phyloP scores from a whole-genome alignment of 2,888 invertebrate species.

The Aleiodes alternator region DNA sequence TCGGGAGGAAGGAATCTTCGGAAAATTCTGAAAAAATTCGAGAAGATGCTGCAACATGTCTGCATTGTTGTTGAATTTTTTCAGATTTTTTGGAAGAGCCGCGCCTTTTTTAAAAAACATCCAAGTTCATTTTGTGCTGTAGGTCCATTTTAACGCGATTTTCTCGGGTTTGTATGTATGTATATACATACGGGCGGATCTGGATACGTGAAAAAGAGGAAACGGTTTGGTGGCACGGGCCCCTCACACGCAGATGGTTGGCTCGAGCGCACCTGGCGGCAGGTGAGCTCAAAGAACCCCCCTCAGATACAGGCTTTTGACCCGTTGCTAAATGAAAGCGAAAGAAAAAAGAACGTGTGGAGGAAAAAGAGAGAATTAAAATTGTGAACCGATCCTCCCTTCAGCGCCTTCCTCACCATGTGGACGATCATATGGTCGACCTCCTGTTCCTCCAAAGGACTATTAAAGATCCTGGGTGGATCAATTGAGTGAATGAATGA shows the following conservation, averaged over 20 bases:
- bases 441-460: constrained; percentile 6
- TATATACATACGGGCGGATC: constrained; percentile 47
- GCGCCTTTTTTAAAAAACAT: too few species aligned
- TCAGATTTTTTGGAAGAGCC: too few species aligned
- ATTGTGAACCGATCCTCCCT: constrained; percentile 13
- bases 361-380: neutral
- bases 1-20: too few species aligned
- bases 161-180: neutral
- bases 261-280: constrained; percentile 69
- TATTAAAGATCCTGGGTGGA: constrained; percentile 24
- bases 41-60: too few species aligned
- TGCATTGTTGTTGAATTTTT: too few species aligned
- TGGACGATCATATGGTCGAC: constrained; percentile 43
- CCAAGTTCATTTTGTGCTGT: too few species aligned
- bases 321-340: constrained; percentile 3
- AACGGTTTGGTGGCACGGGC: constrained; percentile 65
- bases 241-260: constrained; percentile 68
- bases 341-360: neutral
- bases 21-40: too few species aligned
- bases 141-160: too few species aligned
- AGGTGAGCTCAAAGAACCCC: constrained; percentile 59
- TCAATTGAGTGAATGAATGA: constrained; percentile 3
- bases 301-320: constrained; percentile 28
- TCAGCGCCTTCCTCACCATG: constrained; percentile 34
- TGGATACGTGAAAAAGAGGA: constrained; percentile 57